phyloP scores from a whole-genome alignment of 2,888 invertebrate genomes.

The Cosmia trapezina region DNA sequence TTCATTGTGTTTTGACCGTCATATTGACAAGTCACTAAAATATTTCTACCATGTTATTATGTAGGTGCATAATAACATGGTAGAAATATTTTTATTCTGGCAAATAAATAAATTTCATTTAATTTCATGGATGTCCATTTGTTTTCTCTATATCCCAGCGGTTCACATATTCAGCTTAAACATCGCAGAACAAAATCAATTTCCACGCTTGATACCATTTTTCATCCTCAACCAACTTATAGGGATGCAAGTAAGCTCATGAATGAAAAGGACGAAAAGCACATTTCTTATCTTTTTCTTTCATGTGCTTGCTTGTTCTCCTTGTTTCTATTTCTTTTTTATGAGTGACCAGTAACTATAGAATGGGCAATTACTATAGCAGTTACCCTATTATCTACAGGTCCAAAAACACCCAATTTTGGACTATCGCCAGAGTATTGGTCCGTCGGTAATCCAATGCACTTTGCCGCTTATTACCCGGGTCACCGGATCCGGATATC shows the following conservation, averaged over 20 bases:
- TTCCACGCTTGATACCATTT: neutral
- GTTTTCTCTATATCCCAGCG: neutral
- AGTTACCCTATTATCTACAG: neutral
- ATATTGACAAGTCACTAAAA: neutral
- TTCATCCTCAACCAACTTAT: conserved; percentile 4
- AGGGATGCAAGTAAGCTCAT: no score
- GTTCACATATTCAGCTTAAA: neutral
- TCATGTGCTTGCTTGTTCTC: no score
- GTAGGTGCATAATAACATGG: no score
- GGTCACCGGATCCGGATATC: conserved; percentile 72
- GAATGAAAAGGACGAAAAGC: no score
- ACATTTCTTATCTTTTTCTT: no score
- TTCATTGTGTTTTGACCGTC: neutral
- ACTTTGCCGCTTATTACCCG: conserved; percentile 74
- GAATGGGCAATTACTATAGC: no score
- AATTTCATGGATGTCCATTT: no score
- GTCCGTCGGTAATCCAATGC: conserved; percentile 69
- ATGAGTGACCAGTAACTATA: no score
- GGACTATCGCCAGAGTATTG: conserved; percentile 65
- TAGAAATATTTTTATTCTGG: no score
- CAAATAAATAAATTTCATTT: no score
- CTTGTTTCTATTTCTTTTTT: no score
- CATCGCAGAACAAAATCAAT: neutral
- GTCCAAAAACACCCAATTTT: conserved; percentile 43
- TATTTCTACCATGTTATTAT: no score